These are phyloP conservation scores for Pyrocephalus nanus DNA, from an alignment of 2,797 vertebrate genomes.

Conservation along the genomic window DNA sequence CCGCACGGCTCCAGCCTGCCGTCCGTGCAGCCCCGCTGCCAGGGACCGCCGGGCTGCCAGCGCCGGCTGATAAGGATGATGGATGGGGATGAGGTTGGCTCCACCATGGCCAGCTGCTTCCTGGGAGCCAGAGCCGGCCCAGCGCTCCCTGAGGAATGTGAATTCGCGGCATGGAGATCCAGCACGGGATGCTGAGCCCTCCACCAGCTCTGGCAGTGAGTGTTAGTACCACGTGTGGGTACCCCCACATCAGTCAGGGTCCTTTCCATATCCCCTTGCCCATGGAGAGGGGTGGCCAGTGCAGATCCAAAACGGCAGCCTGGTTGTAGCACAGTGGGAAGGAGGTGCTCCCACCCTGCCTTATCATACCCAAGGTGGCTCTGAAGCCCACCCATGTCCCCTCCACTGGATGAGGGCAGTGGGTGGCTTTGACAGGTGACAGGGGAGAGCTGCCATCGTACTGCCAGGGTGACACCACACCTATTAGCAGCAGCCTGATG, in stretches of 20 bases:
- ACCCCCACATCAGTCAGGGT: neutral
- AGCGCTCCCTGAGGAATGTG: conserved; percentile 71
- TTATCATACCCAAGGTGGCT: neutral
- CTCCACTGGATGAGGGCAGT: neutral
- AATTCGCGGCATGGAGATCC: neutral
- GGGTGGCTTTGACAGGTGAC: neutral
- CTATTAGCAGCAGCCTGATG: neutral
- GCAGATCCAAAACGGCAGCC: neutral
- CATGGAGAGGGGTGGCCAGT: neutral
- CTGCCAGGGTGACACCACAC: neutral
- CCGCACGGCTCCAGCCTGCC: conserved; percentile 44
- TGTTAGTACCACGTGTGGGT: neutral
- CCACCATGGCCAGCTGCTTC: conserved; percentile 84
- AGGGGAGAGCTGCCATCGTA: rapidly evolving
- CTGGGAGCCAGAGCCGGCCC: conserved; percentile 82
- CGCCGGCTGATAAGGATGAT: conserved; percentile 92
- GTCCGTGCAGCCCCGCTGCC: conserved; percentile 68
- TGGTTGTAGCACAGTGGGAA: rapidly evolving
- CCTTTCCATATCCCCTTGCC: neutral
- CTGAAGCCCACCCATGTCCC: neutral
- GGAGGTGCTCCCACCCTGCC: neutral
- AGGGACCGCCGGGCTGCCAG: conserved; percentile 79
- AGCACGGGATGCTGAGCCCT: neutral
- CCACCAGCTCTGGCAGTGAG: neutral
- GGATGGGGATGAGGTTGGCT: conserved; percentile 89